Evolutionary conservation across 2,797 vertebrate species (phyloP).

Genomic region (Decapterus maruadsi): DNA sequence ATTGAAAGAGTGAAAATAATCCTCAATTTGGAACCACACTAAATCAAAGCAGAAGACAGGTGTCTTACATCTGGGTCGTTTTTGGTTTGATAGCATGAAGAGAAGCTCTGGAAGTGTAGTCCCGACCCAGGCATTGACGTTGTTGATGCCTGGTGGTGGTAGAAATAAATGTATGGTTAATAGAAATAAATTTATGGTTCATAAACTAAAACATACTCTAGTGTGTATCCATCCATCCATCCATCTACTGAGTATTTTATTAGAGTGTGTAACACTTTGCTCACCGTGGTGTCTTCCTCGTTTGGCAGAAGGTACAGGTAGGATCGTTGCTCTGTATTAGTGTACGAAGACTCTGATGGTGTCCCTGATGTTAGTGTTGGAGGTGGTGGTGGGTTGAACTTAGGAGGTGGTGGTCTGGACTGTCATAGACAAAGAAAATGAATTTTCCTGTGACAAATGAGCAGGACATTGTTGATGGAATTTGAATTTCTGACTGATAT

Average conservation of each 20-base stretch:
- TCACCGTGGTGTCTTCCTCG: slow-evolving; percentile 37
- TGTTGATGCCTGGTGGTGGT: background rate
- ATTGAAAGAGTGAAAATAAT: no score
- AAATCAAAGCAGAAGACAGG: background rate
- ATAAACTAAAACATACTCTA: background rate
- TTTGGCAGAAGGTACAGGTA: slow-evolving; percentile 62
- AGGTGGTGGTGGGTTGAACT: slow-evolving; percentile 36
- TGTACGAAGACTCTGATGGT: background rate
- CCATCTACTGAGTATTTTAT: no score
- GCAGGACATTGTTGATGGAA: background rate
- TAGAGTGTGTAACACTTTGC: slow-evolving; percentile 1
- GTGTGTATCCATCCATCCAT: background rate
- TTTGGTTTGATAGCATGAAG: background rate
- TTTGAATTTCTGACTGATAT: background rate
- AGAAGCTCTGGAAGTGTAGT: background rate
- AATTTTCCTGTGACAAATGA: background rate
- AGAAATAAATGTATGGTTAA: background rate
- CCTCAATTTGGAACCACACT: no score
- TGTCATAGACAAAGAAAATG: slow-evolving; percentile 30
- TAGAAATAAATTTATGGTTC: background rate
- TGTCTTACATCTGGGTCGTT: slow-evolving; percentile 39
- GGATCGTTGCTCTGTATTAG: background rate
- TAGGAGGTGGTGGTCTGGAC: slow-evolving; percentile 41
- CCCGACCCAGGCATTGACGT: background rate
- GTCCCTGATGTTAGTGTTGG: background rate